These are phyloP conservation scores for Ericerus pela DNA, from an alignment of 1,140 invertebrate genomes.

Conservation along the genomic window DNA sequence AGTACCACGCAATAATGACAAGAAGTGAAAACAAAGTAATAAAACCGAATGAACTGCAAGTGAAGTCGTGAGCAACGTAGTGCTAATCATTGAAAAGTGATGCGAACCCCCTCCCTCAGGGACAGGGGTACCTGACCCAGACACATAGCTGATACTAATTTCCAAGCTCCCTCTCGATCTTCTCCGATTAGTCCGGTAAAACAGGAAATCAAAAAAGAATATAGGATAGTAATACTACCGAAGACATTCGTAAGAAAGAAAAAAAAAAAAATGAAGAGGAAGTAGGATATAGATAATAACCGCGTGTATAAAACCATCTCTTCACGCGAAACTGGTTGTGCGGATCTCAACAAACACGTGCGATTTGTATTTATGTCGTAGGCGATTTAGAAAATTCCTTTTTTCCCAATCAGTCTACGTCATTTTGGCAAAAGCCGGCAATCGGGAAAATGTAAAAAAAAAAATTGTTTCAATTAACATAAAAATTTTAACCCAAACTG, in stretches of 20 bases:
- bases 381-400: too few species aligned
- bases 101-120: constrained; percentile 5
- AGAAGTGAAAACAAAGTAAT: constrained; percentile 12
- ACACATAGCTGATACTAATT: constrained; percentile 5
- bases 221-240: constrained; percentile 10
- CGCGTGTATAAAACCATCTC: constrained; percentile 2
- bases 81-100: constrained; percentile 12
- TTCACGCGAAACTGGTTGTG: neutral
- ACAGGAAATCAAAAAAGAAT: constrained; percentile 3
- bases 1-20: constrained; percentile 4
- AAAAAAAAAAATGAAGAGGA: constrained; percentile 8
- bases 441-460: too few species aligned
- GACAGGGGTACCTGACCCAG: constrained; percentile 11
- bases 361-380: neutral
- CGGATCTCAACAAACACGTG: neutral
- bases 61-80: constrained; percentile 10
- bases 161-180: constrained; percentile 7
- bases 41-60: constrained; percentile 9
- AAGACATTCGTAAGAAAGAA: too few species aligned
- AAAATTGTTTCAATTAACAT: too few species aligned
- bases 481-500: too few species aligned
- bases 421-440: too few species aligned
- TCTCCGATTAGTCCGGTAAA: constrained; percentile 8
- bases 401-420: too few species aligned
- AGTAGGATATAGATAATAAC: constrained; percentile 10